Conservation (phyloP, 1,140 invertebrate species). For the Apis laboriosa region DNA sequence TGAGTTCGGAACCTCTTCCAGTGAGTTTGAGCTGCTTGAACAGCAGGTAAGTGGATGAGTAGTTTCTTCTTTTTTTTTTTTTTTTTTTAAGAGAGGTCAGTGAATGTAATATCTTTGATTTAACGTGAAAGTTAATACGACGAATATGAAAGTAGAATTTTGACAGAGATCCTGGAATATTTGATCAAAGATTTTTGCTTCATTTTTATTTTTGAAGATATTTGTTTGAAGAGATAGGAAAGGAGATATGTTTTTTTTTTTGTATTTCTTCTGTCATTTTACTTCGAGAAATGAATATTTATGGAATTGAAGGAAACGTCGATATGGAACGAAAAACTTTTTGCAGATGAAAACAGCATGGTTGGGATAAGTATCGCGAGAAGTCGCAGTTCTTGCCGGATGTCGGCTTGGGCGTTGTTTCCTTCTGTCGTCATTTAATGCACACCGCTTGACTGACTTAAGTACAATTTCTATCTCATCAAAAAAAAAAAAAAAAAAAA, state of each 20-base stretch:
- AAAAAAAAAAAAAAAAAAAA: constrained; percentile 2
- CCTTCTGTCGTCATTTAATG: constrained; percentile 68
- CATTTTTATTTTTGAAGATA: too few relatives aligned
- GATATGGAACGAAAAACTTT: neutral
- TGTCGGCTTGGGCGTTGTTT: constrained; percentile 59
- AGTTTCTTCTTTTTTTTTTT: neutral
- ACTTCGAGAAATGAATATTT: too few relatives aligned
- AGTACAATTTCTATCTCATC: constrained; percentile 61
- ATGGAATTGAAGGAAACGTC: neutral
- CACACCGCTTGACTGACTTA: constrained; percentile 70
- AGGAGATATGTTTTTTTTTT: too few relatives aligned
- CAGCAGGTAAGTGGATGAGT: constrained; percentile 80
- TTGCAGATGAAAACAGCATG: constrained; percentile 64
- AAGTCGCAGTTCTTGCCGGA: constrained; percentile 55
- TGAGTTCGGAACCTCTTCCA: constrained; percentile 81
- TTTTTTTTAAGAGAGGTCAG: neutral
- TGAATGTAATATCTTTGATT: too few relatives aligned
- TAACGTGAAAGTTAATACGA: too few relatives aligned
- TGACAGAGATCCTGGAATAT: too few relatives aligned
- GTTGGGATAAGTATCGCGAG: constrained; percentile 12
- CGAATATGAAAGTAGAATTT: too few relatives aligned
- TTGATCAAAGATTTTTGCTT: too few relatives aligned
- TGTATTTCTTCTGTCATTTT: too few relatives aligned
- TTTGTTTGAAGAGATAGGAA: neutral
- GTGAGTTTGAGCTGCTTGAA: constrained; percentile 85